Evolutionary conservation across 2,888 invertebrate genomes (phyloP).

Genomic region (Caenorhabditis japonica): DNA sequence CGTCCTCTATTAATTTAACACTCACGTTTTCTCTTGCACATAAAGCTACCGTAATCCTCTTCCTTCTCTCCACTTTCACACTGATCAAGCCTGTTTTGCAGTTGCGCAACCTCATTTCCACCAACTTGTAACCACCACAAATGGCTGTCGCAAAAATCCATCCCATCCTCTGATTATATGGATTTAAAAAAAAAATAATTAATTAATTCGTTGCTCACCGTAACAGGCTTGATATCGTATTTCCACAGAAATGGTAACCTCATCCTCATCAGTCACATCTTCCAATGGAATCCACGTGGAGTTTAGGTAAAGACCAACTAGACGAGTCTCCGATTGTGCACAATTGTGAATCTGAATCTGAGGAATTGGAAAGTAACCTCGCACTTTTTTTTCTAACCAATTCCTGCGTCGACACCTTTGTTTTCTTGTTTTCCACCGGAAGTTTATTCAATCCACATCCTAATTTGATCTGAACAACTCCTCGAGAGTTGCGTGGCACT

Average conservation of each 20-base stretch:
- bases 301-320: conserved; percentile 26
- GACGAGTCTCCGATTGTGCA: background rate
- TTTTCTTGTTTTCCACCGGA: conserved; percentile 7
- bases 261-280: conserved; percentile 9
- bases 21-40: conserved; percentile 32
- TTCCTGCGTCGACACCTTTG: conserved; percentile 3
- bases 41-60: background rate
- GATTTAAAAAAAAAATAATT: background rate
- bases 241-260: conserved; percentile 19
- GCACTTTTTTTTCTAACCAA: conserved; percentile 2
- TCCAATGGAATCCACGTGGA: conserved; percentile 13
- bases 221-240: conserved; percentile 19
- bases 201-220: background rate
- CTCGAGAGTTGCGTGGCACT: conserved; percentile 2
- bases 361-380: background rate
- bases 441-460: conserved; percentile 35
- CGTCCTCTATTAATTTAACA: too few relatives aligned
- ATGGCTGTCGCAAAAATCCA: conserved; percentile 25
- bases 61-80: conserved; percentile 38
- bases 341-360: conserved; percentile 44
- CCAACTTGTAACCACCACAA: conserved; percentile 31
- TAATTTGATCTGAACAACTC: conserved; percentile 17
- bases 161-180: conserved; percentile 9
- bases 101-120: conserved; percentile 19
- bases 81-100: background rate